Percentiles rank a stretch among this genome's conserved stretches.
Conservation (phyloP, 2,797 vertebrate genomes). For the Lateolabrax maculatus region DNA sequence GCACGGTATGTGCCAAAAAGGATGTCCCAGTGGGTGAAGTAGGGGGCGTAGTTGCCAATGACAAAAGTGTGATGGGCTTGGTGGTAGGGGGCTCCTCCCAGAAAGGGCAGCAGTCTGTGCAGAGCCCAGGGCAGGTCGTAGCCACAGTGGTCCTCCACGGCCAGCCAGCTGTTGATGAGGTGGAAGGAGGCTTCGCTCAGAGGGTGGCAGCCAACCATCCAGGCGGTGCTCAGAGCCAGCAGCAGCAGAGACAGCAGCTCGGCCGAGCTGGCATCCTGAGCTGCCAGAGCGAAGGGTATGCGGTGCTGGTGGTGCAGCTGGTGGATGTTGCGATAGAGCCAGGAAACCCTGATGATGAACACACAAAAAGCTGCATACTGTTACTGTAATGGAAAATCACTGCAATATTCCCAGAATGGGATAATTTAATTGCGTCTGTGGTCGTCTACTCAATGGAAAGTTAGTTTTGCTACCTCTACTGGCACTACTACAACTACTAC, state of each 20-base stretch:
- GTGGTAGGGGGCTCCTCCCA: constrained; percentile 84
- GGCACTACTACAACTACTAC: not conserved
- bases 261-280: constrained; percentile 77
- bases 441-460: not conserved
- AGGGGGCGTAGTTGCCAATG: constrained; percentile 84
- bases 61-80: constrained; percentile 78
- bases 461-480: not conserved
- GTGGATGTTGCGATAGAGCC: constrained; percentile 81
- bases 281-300: constrained; percentile 78
- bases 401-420: not conserved
- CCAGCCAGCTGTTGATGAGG: constrained; percentile 85
- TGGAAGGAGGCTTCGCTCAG: constrained; percentile 84
- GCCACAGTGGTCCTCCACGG: constrained; percentile 87
- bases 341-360: constrained; percentile 68
- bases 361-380: constrained; percentile 21
- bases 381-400: not conserved
- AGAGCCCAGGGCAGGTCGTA: constrained; percentile 84
- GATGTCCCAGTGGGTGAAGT: constrained; percentile 86
- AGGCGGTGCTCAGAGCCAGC: constrained; percentile 74
- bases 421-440: not conserved
- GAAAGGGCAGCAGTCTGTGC: constrained; percentile 78
- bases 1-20: constrained; percentile 79
- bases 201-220: constrained; percentile 82
- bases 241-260: constrained; percentile 85
- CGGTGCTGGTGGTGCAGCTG: constrained; percentile 79